Evolutionary conservation across 2,113 vertebrate genomes (phyloP).

Genomic region (Misgurnus mizolepis): DNA sequence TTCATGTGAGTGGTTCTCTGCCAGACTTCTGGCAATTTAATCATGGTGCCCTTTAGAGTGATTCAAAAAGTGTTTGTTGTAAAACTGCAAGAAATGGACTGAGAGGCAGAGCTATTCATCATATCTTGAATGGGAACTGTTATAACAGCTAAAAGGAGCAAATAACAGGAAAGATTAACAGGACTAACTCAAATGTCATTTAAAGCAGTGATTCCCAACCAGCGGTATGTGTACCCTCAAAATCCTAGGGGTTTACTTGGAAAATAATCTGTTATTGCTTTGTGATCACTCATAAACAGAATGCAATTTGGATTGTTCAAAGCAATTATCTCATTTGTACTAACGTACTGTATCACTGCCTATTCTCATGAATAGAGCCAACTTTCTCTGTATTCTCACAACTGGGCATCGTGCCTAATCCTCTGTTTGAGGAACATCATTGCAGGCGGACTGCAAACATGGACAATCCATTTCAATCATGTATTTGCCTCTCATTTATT

Average conservation of each 20-base stretch:
- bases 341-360: neutral
- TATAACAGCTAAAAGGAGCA: neutral
- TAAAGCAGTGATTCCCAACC: neutral
- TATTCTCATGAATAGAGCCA: neutral
- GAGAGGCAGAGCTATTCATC: neutral
- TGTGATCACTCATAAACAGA: neutral
- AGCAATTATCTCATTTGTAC: neutral
- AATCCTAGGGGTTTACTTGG: no score
- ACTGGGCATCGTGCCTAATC: neutral
- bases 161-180: neutral
- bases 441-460: neutral
- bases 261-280: no score
- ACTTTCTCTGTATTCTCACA: conserved; percentile 1
- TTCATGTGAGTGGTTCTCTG: neutral
- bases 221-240: no score
- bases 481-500: neutral
- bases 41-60: neutral
- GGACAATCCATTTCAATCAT: neutral
- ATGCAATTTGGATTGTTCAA: conserved; percentile 2
- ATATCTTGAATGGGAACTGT: neutral
- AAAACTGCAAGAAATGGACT: neutral
- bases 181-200: neutral
- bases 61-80: neutral
- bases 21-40: conserved; percentile 3
- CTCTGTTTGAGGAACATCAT: conserved; percentile 2